phyloP scores from a whole-genome alignment of 64 coral and sea anemone species.

The Pocillopora verrucosa region DNA sequence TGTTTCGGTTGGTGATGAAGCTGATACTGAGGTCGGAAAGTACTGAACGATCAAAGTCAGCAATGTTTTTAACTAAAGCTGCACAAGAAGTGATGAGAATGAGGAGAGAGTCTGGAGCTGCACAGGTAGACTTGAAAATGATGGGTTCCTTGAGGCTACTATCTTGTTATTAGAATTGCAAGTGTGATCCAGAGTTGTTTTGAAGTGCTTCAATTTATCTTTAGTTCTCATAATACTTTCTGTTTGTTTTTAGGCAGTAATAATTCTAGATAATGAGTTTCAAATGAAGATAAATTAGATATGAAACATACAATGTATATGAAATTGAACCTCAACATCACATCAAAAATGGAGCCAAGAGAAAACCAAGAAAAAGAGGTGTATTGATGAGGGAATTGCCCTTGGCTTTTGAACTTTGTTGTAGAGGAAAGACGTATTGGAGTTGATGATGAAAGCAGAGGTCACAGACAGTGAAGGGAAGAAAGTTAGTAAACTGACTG shows the following conservation, averaged over 20 bases:
- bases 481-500: constrained; percentile 50
- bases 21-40: not conserved
- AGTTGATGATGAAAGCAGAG: not conserved
- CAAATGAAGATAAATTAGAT: too few species aligned
- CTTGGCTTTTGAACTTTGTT: not conserved
- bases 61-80: not conserved
- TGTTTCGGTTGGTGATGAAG: not conserved
- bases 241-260: too few species aligned
- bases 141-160: too few species aligned
- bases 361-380: too few species aligned
- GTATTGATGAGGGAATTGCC: not conserved
- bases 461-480: not conserved
- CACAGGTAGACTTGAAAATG: not conserved
- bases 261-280: too few species aligned
- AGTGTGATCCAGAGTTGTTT: too few species aligned
- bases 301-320: too few species aligned
- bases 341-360: too few species aligned
- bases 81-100: constrained; percentile 9
- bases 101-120: not conserved
- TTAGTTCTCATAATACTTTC: too few species aligned
- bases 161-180: too few species aligned
- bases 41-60: constrained; percentile 2
- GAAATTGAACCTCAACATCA: too few species aligned
- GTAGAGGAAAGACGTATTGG: constrained; percentile 7
- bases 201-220: too few species aligned